Percentiles rank a stretch among this genome's conserved stretches.
Conservation (phyloP, 2,113 vertebrate genomes). For the Catagonus wagneri region DNA sequence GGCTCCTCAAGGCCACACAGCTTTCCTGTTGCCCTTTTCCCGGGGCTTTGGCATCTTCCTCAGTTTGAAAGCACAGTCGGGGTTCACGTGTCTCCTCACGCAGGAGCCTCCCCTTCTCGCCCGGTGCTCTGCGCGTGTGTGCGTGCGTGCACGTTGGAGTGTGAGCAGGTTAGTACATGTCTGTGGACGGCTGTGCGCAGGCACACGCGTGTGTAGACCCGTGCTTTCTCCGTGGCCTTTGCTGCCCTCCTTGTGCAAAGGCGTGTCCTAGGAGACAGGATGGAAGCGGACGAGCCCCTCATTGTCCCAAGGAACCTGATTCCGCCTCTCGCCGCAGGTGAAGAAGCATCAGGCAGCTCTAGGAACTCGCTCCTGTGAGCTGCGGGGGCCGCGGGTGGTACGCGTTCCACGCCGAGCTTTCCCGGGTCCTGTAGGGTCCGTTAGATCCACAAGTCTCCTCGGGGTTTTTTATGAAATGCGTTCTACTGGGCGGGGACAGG, state of each 20-base stretch:
- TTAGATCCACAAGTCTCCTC: neutral
- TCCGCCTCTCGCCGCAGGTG: neutral
- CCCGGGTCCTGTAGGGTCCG: fast-evolving
- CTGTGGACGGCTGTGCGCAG: fast-evolving
- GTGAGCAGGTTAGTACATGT: fast-evolving
- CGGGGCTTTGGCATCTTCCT: neutral
- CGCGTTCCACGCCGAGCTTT: neutral
- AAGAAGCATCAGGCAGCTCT: neutral
- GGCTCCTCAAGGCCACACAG: neutral
- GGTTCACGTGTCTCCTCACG: neutral
- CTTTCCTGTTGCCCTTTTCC: neutral
- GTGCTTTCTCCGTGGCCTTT: neutral
- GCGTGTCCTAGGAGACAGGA: fast-evolving
- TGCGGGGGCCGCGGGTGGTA: fast-evolving
- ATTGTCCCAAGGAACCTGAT: neutral
- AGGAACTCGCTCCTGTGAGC: neutral
- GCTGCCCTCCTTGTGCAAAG: neutral
- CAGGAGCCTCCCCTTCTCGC: neutral
- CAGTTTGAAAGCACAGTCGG: neutral
- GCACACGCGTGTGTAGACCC: fast-evolving
- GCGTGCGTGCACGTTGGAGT: neutral
- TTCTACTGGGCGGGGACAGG: neutral
- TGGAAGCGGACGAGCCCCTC: neutral
- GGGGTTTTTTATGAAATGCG: neutral
- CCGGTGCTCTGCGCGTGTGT: neutral